Conservation (phyloP, 1,140 invertebrate species). For the Drosophila ambigua region DNA sequence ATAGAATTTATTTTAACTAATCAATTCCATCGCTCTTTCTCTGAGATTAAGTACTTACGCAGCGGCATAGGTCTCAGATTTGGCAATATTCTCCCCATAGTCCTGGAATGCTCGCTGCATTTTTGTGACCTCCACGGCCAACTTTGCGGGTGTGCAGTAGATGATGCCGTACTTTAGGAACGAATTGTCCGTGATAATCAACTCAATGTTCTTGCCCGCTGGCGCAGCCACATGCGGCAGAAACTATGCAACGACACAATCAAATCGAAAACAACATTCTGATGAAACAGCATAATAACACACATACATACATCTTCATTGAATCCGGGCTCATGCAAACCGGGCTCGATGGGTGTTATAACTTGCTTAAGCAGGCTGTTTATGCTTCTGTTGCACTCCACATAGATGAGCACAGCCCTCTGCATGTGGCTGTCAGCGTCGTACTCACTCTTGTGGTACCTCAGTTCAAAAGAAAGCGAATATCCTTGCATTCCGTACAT, state of each 20-base stretch:
- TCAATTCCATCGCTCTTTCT: no score
- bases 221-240: conserved; percentile 45
- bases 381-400: conserved; percentile 51
- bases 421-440: conserved; percentile 42
- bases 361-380: conserved; percentile 62
- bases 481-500: conserved; percentile 48
- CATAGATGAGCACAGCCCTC: conserved; percentile 47
- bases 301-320: conserved; percentile 45
- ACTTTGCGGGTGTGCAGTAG: conserved; percentile 56
- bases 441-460: conserved; percentile 46
- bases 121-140: conserved; percentile 57
- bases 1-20: neutral
- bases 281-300: no score
- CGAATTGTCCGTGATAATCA: conserved; percentile 73
- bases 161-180: conserved; percentile 58
- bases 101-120: conserved; percentile 64
- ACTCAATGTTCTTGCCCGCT: conserved; percentile 50
- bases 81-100: conserved; percentile 56
- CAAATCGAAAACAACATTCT: neutral
- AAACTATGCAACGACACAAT: conserved; percentile 36
- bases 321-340: conserved; percentile 13
- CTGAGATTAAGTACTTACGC: conserved; percentile 35
- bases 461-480: conserved; percentile 42
- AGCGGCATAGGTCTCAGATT: conserved; percentile 44
- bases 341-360: conserved; percentile 49